A percentile compares a stretch with the other conserved stretches of the same genome.
Conservation (phyloP, 2,797 vertebrate species). For the Pipistrellus nathusii region DNA sequence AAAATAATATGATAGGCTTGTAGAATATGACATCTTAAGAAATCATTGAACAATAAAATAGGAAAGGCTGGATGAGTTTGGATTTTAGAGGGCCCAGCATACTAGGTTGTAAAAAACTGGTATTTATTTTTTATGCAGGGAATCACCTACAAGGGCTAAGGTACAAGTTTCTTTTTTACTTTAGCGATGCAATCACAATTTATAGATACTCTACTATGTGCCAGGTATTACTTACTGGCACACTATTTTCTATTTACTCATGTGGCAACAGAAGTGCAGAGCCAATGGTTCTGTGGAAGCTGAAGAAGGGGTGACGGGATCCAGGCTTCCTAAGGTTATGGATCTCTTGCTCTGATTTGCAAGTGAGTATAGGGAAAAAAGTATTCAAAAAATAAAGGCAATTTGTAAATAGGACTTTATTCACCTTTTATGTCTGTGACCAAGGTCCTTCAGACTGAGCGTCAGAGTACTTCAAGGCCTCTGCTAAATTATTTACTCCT, state of each 20-base stretch:
- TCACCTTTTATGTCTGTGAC: neutral
- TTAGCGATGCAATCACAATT: constrained; percentile 14
- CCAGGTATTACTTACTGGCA: neutral
- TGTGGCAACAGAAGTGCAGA: neutral
- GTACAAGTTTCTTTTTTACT: neutral
- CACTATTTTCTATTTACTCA: neutral
- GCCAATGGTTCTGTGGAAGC: neutral
- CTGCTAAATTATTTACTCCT: neutral
- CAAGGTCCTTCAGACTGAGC: neutral
- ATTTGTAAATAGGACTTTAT: constrained; percentile 26
- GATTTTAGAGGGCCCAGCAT: neutral
- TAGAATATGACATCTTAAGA: neutral
- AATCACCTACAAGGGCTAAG: neutral
- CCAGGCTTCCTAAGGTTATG: neutral
- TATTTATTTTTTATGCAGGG: constrained; percentile 21
- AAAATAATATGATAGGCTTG: neutral
- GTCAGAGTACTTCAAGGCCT: neutral
- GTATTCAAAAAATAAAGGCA: neutral
- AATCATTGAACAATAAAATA: neutral
- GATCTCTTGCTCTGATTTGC: neutral
- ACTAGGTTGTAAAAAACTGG: neutral
- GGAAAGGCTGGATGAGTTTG: neutral
- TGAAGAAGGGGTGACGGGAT: neutral
- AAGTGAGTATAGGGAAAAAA: neutral
- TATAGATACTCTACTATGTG: neutral